Conservation (phyloP, 2,888 invertebrate genomes). For the Microchrysa polita region DNA sequence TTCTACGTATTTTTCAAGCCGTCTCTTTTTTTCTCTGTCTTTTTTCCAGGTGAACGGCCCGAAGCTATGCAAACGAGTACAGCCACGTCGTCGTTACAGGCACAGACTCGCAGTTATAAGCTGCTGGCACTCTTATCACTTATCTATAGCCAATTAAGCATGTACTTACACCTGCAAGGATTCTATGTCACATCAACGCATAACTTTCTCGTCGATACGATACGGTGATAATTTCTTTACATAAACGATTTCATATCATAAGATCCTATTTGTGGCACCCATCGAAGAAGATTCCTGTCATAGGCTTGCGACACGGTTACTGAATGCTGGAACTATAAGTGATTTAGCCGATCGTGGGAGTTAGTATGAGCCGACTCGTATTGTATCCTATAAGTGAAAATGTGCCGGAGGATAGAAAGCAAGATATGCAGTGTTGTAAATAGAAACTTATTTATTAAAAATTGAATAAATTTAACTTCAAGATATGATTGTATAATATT, state of each 20-base stretch:
- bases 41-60: conserved; percentile 77
- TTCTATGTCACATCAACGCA: conserved; percentile 29
- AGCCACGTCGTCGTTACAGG: conserved; percentile 60
- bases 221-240: conserved; percentile 48
- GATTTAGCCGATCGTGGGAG: not conserved
- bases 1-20: conserved; percentile 2
- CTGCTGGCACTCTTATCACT: conserved; percentile 46
- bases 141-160: conserved; percentile 49
- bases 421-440: conserved; percentile 17
- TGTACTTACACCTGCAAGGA: conserved; percentile 43
- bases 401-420: not conserved
- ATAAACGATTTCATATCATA: conserved; percentile 26
- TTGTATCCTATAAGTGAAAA: conserved; percentile 28
- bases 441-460: not conserved
- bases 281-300: conserved; percentile 26
- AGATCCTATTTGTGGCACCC: conserved; percentile 31
- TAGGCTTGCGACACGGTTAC: too few relatives aligned
- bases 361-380: not conserved
- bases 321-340: conserved; percentile 18
- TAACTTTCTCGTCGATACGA: conserved; percentile 17
- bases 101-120: conserved; percentile 40
- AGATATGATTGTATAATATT: conserved; percentile 2
- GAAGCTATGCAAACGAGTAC: conserved; percentile 83
- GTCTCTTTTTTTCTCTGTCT: conserved; percentile 40
- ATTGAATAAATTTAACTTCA: not conserved